Evolutionary conservation across 2,888 invertebrate species (phyloP), one percentile per base, ranked within the genome.

Genomic region (Pomacea canaliculata): DNA sequence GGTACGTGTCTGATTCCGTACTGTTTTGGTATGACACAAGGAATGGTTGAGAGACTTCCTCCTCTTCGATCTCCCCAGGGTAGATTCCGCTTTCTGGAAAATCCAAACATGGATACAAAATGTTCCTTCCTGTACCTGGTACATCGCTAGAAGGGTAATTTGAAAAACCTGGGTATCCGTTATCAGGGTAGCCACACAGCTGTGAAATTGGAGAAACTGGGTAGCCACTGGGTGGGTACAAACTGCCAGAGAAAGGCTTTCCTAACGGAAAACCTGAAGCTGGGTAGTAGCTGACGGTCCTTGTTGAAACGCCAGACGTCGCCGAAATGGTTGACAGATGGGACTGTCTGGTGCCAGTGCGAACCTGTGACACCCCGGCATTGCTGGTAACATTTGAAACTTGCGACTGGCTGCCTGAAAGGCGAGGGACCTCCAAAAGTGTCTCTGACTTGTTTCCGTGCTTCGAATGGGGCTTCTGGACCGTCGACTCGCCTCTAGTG

Each of bases 71-170:
- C 67, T 67, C 67, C n/a, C 73, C 73, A 3, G 73, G 73, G 37
- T 67, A 72, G 7, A n/a, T 56, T 23, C 72, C 56, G 10, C 65
- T 27, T 18, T 59, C 67, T 7, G 73, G 73, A n/a, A 73, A 73
- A 56, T 73, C 73, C 12, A 59, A 66, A 27, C 67, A 66, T 27
- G 73, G 73, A 46, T 73, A 73, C 13, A 56, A 10, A 4, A 46
- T 16, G 10, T 16, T 56, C 1, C 10, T 13, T 56, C 51, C 51
- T 56, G 51, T 51, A 46, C 67, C 73, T 8, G 73, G 67, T 19
- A 73, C 59, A 18, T 59, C 73, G n/a, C 73, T 67, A 46, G 67
- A 73, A n/a, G 73, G 73, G 16, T 56, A 73, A 66, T 67, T 73
- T 19, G 63, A 12, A 63, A 63, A 63, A 63, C 18, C 63, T 23